These are phyloP conservation scores for Laspeyria flexula DNA, from an alignment of 2,888 invertebrate genomes.

Conservation along the genomic window DNA sequence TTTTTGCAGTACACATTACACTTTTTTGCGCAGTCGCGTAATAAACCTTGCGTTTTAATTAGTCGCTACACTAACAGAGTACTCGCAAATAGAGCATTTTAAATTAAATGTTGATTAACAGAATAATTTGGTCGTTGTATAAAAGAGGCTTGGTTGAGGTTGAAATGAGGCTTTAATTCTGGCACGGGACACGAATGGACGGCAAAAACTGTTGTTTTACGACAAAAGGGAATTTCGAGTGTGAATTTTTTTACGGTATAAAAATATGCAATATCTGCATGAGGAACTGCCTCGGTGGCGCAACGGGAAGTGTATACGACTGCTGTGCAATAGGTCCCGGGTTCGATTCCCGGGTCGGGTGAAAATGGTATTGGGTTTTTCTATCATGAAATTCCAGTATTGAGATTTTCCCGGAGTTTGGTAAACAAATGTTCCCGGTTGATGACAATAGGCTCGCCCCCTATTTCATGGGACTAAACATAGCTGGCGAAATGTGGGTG, in stretches of 20 bases:
- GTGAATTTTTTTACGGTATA: neutral
- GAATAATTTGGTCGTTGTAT: slow-evolving; percentile 18
- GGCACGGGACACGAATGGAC: neutral
- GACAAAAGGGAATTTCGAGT: neutral
- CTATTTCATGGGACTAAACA: too few relatives aligned
- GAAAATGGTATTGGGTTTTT: too few relatives aligned
- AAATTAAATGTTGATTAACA: slow-evolving; percentile 43
- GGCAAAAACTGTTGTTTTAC: neutral
- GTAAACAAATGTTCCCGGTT: too few relatives aligned
- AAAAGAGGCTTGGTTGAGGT: neutral
- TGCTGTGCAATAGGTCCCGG: too few relatives aligned
- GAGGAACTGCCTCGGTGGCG: too few relatives aligned
- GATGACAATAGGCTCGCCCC: too few relatives aligned
- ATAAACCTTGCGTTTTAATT: slow-evolving; percentile 19
- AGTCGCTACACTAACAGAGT: slow-evolving; percentile 28
- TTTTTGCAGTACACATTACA: neutral
- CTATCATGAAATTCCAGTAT: too few relatives aligned
- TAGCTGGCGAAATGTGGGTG: too few relatives aligned
- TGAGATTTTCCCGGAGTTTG: too few relatives aligned
- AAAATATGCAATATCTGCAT: neutral
- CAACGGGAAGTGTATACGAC: too few relatives aligned
- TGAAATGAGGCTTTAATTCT: slow-evolving; percentile 10
- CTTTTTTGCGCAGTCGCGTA: slow-evolving; percentile 11
- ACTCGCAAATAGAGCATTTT: slow-evolving; percentile 32
- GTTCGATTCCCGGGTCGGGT: too few relatives aligned